These are phyloP conservation scores for Steinernema hermaphroditum DNA, from an alignment of 2,888 invertebrate species.

Conservation along the genomic window DNA sequence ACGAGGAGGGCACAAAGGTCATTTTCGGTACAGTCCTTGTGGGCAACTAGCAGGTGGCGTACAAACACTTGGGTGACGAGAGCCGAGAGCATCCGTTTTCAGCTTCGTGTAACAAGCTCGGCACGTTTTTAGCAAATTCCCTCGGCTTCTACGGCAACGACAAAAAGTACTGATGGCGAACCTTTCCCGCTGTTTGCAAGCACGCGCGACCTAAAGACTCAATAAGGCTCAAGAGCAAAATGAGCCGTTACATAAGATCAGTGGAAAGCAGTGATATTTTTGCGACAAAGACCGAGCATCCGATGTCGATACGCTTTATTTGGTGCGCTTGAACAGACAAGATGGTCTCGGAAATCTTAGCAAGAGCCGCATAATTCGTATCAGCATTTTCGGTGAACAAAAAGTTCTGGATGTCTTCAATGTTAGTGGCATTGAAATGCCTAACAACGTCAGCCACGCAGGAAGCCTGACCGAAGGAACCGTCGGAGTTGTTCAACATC, in stretches of 20 bases:
- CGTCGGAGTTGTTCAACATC: neutral
- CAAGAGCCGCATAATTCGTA: conserved; percentile 35
- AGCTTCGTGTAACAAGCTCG: neutral
- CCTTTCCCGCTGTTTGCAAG: neutral
- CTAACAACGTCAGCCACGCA: neutral
- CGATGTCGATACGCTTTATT: neutral
- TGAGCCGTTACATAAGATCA: neutral
- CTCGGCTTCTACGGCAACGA: neutral
- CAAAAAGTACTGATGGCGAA: neutral
- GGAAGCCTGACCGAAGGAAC: neutral
- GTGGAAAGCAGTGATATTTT: neutral
- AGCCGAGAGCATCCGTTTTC: conserved; percentile 72
- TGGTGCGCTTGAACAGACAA: neutral
- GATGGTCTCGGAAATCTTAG: neutral
- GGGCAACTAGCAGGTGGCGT: no score
- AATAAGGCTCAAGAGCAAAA: neutral
- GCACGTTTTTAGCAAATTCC: neutral
- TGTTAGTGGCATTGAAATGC: conserved; percentile 33
- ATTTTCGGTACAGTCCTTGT: conserved; percentile 65
- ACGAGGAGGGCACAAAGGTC: conserved; percentile 33
- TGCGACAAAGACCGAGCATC: neutral
- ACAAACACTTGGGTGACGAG: conserved; percentile 72
- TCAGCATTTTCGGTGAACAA: conserved; percentile 55
- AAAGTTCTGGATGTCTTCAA: conserved; percentile 60
- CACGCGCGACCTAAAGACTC: conserved; percentile 2